phyloP scores from a whole-genome alignment of 64 coral and sea anemone genomes.

The Actinia equina region DNA sequence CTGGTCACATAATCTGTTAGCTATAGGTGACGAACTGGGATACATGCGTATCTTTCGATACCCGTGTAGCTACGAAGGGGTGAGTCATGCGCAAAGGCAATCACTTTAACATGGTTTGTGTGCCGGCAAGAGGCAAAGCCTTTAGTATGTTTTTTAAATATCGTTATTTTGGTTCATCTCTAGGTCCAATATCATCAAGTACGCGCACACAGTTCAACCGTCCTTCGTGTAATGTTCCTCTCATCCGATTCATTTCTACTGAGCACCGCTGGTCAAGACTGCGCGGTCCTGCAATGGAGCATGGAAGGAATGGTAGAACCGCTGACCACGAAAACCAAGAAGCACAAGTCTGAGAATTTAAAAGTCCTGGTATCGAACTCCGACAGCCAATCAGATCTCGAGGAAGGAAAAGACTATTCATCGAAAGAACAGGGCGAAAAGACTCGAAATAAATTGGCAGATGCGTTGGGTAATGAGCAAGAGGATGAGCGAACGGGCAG shows the following conservation, averaged over 20 bases:
- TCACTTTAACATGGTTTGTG: too few relatives aligned
- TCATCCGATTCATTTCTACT: conserved; percentile 67
- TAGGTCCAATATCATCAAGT: conserved; percentile 89
- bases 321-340: conserved; percentile 1
- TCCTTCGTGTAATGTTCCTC: conserved; percentile 66
- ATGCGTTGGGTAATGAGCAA: background rate
- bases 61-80: conserved; percentile 76
- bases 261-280: conserved; percentile 75
- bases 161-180: background rate
- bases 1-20: conserved; percentile 68
- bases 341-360: background rate
- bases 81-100: background rate
- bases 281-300: conserved; percentile 77
- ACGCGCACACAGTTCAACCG: conserved; percentile 77
- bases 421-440: background rate
- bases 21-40: conserved; percentile 82
- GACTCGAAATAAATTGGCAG: background rate
- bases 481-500: background rate
- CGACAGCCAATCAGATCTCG: background rate
- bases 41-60: conserved; percentile 81
- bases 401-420: background rate
- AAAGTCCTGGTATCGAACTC: background rate
- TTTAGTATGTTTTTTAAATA: background rate
- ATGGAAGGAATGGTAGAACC: conserved; percentile 57
- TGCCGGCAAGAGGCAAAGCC: too few relatives aligned